phyloP scores from a whole-genome alignment of 2,113 vertebrate genomes.

The Desmodus rotundus region DNA sequence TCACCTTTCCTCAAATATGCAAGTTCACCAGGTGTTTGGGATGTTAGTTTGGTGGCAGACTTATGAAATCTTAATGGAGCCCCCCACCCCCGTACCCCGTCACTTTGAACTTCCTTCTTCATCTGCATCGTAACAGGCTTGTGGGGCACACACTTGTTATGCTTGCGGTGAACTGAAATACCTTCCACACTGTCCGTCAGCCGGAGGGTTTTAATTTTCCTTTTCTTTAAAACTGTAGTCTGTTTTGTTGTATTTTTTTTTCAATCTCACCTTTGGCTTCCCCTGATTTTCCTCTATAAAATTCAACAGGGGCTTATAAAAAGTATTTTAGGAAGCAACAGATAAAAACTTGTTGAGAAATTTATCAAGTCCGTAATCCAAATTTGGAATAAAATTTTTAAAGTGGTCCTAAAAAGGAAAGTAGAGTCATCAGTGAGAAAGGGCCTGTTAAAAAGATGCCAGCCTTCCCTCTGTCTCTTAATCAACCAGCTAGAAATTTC shows the following conservation, averaged over 20 bases:
- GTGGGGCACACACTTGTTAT: background rate
- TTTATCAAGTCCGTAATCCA: background rate
- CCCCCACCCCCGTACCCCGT: background rate
- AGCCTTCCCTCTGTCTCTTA: background rate
- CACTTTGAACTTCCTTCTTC: conserved; percentile 40
- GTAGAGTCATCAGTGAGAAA: background rate
- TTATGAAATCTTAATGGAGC: conserved; percentile 60
- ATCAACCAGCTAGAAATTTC: conserved; percentile 37
- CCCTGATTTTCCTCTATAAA: background rate
- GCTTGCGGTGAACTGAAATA: background rate
- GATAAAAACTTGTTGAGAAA: conserved; percentile 29
- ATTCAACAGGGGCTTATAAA: background rate
- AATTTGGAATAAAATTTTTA: conserved; percentile 9
- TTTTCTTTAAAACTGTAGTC: background rate
- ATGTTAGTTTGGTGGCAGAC: conserved; percentile 24
- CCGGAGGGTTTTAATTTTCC: background rate
- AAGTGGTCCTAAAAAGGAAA: background rate
- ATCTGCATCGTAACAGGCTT: background rate
- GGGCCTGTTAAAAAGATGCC: background rate
- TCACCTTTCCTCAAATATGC: conserved; percentile 11
- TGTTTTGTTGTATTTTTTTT: background rate
- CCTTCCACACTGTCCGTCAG: background rate
- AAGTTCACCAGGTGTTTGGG: conserved; percentile 53
- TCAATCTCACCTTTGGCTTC: background rate
- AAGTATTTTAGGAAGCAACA: background rate